A percentile compares a stretch with the other conserved stretches of the same genome.
Evolutionary conservation across 2,113 vertebrate genomes (phyloP).

Genomic region (Leptosomus discolor): DNA sequence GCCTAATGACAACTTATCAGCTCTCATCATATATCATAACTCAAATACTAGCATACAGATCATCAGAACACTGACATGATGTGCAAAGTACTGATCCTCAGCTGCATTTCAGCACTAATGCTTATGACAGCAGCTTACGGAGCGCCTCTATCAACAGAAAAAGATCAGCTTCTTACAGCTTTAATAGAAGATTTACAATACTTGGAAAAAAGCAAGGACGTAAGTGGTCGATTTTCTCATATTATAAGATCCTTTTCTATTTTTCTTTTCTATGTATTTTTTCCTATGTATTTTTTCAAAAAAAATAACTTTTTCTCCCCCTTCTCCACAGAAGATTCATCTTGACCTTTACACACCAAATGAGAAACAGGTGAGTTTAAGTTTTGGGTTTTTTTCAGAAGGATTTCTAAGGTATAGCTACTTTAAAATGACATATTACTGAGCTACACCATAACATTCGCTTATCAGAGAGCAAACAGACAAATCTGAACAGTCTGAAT

Average conservation of each 20-base stretch:
- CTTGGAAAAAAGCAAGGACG: neutral
- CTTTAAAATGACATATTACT: neutral
- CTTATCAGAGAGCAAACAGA: neutral
- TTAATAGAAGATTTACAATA: neutral
- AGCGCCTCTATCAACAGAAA: neutral
- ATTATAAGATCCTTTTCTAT: neutral
- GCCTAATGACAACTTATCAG: constrained; percentile 47
- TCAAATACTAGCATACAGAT: neutral
- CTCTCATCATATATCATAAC: constrained; percentile 6
- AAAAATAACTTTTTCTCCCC: neutral
- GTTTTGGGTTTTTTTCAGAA: neutral
- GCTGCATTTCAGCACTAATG: constrained; percentile 42
- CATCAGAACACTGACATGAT: constrained; percentile 55
- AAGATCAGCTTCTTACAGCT: accelerated
- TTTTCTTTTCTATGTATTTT: neutral
- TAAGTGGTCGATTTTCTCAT: constrained; percentile 58
- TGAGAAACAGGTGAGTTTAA: constrained; percentile 20
- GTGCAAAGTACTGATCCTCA: constrained; percentile 56
- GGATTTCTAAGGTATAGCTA: neutral
- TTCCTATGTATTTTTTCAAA: neutral
- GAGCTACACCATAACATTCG: neutral
- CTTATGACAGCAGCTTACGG: constrained; percentile 39
- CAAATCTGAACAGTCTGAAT: neutral
- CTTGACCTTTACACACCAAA: constrained; percentile 37
- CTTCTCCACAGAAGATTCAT: constrained; percentile 7